Percentiles rank a stretch among this genome's conserved stretches.
Conservation (phyloP, 1,140 invertebrate species). For the Drosophila ambigua region DNA sequence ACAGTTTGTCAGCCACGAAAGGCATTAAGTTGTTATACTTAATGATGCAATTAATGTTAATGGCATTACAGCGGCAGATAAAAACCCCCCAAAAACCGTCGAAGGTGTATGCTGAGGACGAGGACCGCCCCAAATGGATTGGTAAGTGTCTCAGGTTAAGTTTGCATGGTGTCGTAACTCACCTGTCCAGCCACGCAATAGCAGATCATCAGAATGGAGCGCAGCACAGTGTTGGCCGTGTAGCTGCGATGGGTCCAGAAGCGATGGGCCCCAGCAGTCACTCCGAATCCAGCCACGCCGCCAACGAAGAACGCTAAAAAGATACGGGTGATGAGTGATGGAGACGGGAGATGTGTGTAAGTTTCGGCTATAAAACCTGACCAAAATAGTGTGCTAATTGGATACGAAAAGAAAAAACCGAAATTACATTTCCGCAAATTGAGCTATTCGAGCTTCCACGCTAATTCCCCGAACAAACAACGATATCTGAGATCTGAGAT, state of each 20-base stretch:
- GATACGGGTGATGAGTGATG: not conserved
- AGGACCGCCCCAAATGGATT: conserved; percentile 31
- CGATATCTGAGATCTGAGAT: conserved; percentile 8
- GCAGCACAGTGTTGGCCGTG: conserved; percentile 90
- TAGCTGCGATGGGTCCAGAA: conserved; percentile 93
- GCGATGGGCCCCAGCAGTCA: conserved; percentile 93
- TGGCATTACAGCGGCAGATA: conserved; percentile 52
- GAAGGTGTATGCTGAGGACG: conserved; percentile 16
- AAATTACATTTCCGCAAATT: conserved; percentile 76
- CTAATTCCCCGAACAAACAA: conserved; percentile 63
- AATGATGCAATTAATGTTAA: conserved; percentile 80
- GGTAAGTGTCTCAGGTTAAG: conserved; percentile 35
- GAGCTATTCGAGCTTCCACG: conserved; percentile 62
- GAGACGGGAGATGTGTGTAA: not conserved
- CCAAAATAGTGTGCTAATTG: conserved; percentile 61
- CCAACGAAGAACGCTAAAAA: conserved; percentile 85
- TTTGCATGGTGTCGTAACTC: conserved; percentile 30
- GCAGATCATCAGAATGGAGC: conserved; percentile 88
- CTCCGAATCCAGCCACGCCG: conserved; percentile 86
- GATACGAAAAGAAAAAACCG: conserved; percentile 47
- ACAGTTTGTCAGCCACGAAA: conserved; percentile 52
- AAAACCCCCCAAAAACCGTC: conserved; percentile 2
- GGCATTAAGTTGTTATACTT: conserved; percentile 75
- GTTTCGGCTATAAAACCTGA: conserved; percentile 31
- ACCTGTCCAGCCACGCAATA: conserved; percentile 89